Evolutionary conservation across 2,113 vertebrate species (phyloP), one percentile per base, ranked within the genome.

Genomic region (Nyctereutes procyonoides): DNA sequence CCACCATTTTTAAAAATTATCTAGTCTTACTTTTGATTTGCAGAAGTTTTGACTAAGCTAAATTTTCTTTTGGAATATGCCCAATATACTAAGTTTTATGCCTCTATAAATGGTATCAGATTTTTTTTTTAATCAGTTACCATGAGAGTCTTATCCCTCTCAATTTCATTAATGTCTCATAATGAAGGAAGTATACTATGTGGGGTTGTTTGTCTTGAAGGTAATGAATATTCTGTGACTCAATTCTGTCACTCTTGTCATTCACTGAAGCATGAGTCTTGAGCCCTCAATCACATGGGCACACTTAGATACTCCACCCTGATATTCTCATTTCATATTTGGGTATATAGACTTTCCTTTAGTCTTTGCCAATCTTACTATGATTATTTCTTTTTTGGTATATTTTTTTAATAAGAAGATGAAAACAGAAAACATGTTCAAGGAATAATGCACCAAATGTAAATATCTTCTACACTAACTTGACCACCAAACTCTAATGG

Each of bases 1-100:
- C 95, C 30, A 97, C 55, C 17, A 48, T 96, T 96, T 96, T 84
- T 71, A 81, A 86, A 86, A 97, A 95, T 63, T 97, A 87, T 95
- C 77, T 96, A 90, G 73, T 91, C 79, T 97, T 93, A 96, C 96
- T 95, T 98, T 97, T 96, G 76, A 94, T 97, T 92, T 96, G 91
- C 53, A 88, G 48, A 62, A 35, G 20, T 82, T 89, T 82, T 63
- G 8, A 60, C n/a, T 87, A 79, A 93, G 73, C 60, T 93, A 89
- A 90, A 86, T 90, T 95, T 92, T 92, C 32, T 97, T 10, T 62
- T 73, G 73, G 55, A 73, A 43, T 90, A n/a, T 48, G 5, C 4
- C 89, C 77, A 76, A 87, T 43, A 56, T 53, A 26, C 48, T 87
- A 43, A 58, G 15, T 85, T 79, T 74, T 86, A 26, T 63, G n/a